A percentile compares a stretch with the other conserved stretches of the same genome.
Evolutionary conservation across 2,888 invertebrate species (phyloP).

Genomic region (Idaea biselata): DNA sequence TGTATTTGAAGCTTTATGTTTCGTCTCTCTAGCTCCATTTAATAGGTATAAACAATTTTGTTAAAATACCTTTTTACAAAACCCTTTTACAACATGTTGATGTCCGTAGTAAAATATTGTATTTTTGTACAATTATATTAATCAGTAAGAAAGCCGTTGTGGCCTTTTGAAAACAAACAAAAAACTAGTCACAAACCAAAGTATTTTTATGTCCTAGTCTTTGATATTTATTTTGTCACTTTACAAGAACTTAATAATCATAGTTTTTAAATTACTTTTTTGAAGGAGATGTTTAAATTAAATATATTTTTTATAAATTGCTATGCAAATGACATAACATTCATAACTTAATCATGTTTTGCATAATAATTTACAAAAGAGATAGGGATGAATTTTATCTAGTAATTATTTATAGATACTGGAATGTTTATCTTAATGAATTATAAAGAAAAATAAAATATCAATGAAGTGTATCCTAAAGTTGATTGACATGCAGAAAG

Average conservation of each 20-base stretch:
- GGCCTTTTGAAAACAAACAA: background rate
- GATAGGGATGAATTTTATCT: background rate
- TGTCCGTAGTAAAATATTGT: constrained; percentile 10
- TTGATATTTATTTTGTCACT: too few species aligned
- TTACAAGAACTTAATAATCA: too few species aligned
- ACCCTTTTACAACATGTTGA: background rate
- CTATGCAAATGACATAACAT: too few species aligned
- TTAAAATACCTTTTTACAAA: background rate
- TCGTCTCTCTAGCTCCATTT: background rate
- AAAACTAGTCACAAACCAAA: background rate
- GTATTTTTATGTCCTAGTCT: background rate
- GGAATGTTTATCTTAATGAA: background rate
- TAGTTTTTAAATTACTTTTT: too few species aligned
- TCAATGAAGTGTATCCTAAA: too few species aligned
- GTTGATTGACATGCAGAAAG: too few species aligned
- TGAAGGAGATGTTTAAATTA: too few species aligned
- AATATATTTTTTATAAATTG: too few species aligned
- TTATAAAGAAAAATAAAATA: too few species aligned
- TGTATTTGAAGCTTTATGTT: too few species aligned
- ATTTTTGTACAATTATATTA: constrained; percentile 7
- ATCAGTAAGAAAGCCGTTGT: background rate
- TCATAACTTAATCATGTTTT: too few species aligned
- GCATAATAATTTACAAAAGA: too few species aligned
- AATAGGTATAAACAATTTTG: background rate
- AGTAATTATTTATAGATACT: background rate